A percentile compares a stretch with the other conserved stretches of the same genome.
Conservation (phyloP, 1,140 invertebrate species). For the Monochamus saltuarius region DNA sequence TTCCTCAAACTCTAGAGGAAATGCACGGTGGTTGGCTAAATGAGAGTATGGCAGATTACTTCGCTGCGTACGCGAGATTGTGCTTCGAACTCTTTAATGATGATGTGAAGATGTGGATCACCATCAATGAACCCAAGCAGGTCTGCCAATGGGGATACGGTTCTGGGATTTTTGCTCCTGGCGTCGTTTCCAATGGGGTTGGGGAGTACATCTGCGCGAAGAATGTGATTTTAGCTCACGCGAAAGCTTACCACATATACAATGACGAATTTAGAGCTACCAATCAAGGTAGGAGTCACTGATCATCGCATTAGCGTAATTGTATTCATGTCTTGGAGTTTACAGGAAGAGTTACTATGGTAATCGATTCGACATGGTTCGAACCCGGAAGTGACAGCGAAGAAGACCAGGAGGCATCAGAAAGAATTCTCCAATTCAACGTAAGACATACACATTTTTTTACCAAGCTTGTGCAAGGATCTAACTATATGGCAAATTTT, state of each 20-base stretch:
- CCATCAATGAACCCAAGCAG: conserved; percentile 72
- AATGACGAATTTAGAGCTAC: conserved; percentile 37
- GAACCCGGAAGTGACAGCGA: too few species aligned
- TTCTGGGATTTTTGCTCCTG: conserved; percentile 24
- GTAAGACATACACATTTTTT: not conserved
- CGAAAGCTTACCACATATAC: conserved; percentile 33
- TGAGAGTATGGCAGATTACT: conserved; percentile 58
- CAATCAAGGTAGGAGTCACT: too few species aligned
- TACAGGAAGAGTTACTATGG: too few species aligned
- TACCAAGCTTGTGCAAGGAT: too few species aligned
- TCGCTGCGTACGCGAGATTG: conserved; percentile 60
- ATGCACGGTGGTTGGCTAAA: conserved; percentile 65
- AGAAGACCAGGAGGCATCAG: not conserved
- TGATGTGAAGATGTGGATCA: conserved; percentile 65
- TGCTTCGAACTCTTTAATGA: conserved; percentile 61
- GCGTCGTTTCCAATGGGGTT: conserved; percentile 33
- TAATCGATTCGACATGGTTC: too few species aligned
- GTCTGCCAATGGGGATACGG: conserved; percentile 34
- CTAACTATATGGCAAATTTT: conserved; percentile 11
- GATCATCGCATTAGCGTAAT: too few species aligned
- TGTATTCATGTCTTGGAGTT: too few species aligned
- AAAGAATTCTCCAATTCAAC: too few species aligned
- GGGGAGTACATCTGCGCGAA: conserved; percentile 37
- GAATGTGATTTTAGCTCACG: conserved; percentile 35
- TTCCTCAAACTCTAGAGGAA: conserved; percentile 64